phyloP scores from a whole-genome alignment of 2,888 invertebrate genomes.

The Meandrusa payeni region DNA sequence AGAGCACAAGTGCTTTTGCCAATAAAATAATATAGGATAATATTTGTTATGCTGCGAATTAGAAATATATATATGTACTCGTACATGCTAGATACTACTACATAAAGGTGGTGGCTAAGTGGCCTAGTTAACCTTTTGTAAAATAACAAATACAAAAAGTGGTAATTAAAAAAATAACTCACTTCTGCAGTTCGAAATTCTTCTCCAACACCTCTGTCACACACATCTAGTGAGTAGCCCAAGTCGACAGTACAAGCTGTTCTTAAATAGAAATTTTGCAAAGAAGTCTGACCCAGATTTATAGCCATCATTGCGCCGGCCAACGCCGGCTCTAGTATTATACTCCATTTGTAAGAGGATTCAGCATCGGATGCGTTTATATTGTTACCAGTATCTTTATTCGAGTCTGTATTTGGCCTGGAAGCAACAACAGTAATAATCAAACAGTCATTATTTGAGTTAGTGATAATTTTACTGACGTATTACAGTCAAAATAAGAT shows the following conservation, averaged over 20 bases:
- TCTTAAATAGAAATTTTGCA: slow-evolving; percentile 87
- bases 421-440: slow-evolving; percentile 13
- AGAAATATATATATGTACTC: no score
- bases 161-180: no score
- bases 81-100: no score
- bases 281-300: slow-evolving; percentile 82
- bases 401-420: slow-evolving; percentile 36
- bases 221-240: slow-evolving; percentile 80
- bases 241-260: slow-evolving; percentile 88
- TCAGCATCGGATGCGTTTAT: slow-evolving; percentile 30
- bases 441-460: not conserved
- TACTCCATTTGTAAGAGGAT: slow-evolving; percentile 50
- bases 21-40: no score
- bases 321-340: slow-evolving; percentile 86
- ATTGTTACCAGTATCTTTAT: slow-evolving; percentile 28
- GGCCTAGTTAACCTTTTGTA: no score
- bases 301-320: slow-evolving; percentile 84
- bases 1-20: no score
- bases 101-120: no score
- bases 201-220: slow-evolving; percentile 77
- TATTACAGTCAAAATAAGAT: no score
- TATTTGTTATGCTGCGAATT: no score
- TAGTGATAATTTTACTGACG: no score
- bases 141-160: no score
- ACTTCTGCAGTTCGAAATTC: slow-evolving; percentile 63